Conservation (phyloP, 92 coral and sea anemone genomes). For the Pocillopora grandis region DNA sequence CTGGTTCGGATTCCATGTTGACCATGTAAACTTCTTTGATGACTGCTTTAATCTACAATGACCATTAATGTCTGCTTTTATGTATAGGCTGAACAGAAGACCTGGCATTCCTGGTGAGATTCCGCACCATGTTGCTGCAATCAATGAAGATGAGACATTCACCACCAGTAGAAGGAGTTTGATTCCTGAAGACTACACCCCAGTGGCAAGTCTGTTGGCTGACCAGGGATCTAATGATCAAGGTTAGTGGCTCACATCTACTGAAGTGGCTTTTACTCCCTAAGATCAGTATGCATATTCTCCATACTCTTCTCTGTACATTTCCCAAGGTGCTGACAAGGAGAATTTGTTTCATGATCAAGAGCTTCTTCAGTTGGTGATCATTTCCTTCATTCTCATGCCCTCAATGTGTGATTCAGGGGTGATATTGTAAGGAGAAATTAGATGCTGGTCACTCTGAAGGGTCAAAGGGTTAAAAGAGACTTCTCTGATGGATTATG, state of each 20-base stretch:
- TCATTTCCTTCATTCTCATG: background rate
- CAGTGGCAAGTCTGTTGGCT: constrained; percentile 24
- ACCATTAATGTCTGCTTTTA: background rate
- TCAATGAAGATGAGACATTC: background rate
- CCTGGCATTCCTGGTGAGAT: background rate
- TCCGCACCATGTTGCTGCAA: background rate
- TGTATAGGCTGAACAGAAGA: background rate
- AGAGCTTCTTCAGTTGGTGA: background rate
- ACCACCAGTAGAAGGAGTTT: background rate
- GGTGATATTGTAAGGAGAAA: background rate
- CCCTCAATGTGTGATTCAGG: background rate
- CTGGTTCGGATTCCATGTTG: too few relatives aligned
- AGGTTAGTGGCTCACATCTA: background rate
- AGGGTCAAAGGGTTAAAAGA: too few relatives aligned
- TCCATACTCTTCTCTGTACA: background rate
- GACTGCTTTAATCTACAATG: background rate
- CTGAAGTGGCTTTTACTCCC: background rate
- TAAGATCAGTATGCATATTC: background rate
- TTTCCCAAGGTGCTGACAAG: too few relatives aligned
- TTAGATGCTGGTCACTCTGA: too few relatives aligned
- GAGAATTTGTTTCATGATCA: too few relatives aligned
- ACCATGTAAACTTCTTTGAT: too few relatives aligned
- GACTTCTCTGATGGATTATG: too few relatives aligned
- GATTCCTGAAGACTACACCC: constrained; percentile 41
- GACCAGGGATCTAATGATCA: background rate